phyloP scores from a whole-genome alignment of 2,113 vertebrate genomes.

The Corythoichthys haematopterus region DNA sequence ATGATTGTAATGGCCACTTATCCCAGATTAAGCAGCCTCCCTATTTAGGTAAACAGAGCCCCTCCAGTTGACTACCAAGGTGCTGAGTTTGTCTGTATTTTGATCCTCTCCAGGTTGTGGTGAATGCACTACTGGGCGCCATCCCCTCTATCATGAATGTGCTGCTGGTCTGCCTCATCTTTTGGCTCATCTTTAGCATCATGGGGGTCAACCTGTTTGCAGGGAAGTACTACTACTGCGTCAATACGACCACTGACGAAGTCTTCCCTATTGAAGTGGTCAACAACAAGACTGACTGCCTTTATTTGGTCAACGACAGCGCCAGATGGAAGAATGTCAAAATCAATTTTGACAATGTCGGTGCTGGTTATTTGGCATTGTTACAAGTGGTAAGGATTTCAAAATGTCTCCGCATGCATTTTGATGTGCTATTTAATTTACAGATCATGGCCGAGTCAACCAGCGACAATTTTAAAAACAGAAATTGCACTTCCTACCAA shows the following conservation, averaged over 20 bases:
- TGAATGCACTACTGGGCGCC: slow-evolving; percentile 94
- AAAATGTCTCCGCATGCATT: background rate
- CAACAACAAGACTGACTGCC: slow-evolving; percentile 84
- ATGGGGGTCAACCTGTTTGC: slow-evolving; percentile 98
- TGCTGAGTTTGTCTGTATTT: slow-evolving; percentile 23
- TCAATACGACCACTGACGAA: slow-evolving; percentile 83
- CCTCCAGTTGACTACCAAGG: background rate
- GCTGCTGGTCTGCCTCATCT: slow-evolving; percentile 97
- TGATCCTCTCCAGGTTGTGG: slow-evolving; percentile 80
- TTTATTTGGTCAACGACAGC: slow-evolving; percentile 72
- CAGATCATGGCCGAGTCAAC: too few relatives aligned
- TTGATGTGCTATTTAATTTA: background rate
- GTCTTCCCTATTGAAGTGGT: slow-evolving; percentile 74
- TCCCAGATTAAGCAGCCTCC: slow-evolving; percentile 3
- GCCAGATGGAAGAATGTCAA: slow-evolving; percentile 94
- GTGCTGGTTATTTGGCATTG: slow-evolving; percentile 91
- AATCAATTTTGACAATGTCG: slow-evolving; percentile 98
- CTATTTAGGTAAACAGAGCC: slow-evolving; percentile 13
- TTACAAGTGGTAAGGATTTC: slow-evolving; percentile 86
- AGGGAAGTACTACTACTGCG: slow-evolving; percentile 90
- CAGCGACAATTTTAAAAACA: background rate
- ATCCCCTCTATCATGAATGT: slow-evolving; percentile 99
- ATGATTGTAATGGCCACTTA: slow-evolving; percentile 31
- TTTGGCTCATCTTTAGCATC: slow-evolving; percentile 99
- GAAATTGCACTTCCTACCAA: background rate